Evolutionary conservation across 1,140 invertebrate genomes (phyloP).

Genomic region (Diorhabda carinulata): DNA sequence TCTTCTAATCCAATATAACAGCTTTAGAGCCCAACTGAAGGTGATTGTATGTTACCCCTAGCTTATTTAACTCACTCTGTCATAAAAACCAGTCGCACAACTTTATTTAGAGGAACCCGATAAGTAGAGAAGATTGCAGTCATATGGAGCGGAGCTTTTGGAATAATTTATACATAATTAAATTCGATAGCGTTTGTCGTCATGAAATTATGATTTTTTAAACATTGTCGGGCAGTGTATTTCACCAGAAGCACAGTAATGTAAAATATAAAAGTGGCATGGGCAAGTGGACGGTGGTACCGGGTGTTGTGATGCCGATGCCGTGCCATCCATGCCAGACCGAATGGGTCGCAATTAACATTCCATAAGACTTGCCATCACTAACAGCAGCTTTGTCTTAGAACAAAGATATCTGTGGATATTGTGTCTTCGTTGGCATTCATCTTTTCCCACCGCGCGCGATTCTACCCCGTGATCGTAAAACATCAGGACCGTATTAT

Average conservation of each 20-base stretch:
- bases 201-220: no score
- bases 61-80: no score
- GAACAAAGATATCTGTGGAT: conserved; percentile 41
- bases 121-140: no score
- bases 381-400: conserved; percentile 35
- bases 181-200: no score
- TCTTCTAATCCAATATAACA: no score
- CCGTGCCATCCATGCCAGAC: conserved; percentile 33
- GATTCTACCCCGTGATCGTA: conserved; percentile 9
- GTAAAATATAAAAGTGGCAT: conserved; percentile 2
- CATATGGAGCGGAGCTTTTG: no score
- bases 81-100: no score
- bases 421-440: conserved; percentile 33
- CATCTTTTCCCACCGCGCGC: conserved; percentile 26
- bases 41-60: no score
- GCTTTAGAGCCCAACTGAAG: no score
- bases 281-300: background rate
- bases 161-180: no score
- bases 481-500: background rate
- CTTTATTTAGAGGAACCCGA: no score
- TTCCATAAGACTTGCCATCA: conserved; percentile 40
- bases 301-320: conserved; percentile 22
- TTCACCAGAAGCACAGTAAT: background rate
- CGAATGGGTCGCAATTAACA: conserved; percentile 39
- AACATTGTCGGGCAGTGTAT: background rate